These are phyloP conservation scores for Drosophila mayaguana DNA, from an alignment of 2,888 invertebrate species.

Conservation along the genomic window DNA sequence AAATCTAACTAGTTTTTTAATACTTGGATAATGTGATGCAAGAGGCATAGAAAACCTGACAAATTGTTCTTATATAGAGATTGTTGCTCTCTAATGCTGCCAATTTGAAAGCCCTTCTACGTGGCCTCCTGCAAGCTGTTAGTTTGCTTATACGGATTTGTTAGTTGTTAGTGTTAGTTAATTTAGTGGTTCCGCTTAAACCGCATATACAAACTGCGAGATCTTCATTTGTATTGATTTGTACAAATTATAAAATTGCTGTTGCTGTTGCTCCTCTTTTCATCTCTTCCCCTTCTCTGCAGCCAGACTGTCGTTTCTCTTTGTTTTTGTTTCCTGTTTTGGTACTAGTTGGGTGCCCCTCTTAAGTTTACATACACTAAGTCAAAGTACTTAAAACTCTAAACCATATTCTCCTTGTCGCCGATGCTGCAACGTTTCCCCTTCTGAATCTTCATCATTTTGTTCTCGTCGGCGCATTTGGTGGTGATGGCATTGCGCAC, in stretches of 20 bases:
- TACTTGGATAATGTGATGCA: conserved; percentile 10
- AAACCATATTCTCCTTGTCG: conserved; percentile 72
- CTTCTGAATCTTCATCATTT: conserved; percentile 86
- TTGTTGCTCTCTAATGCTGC: neutral
- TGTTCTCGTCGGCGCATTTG: conserved; percentile 89
- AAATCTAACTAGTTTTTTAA: conserved; percentile 24
- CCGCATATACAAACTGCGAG: conserved; percentile 28
- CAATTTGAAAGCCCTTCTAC: neutral
- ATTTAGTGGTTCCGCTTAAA: conserved; percentile 7
- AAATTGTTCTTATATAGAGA: neutral
- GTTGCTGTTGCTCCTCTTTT: neutral
- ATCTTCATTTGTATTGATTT: conserved; percentile 26
- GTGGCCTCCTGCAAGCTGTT: neutral
- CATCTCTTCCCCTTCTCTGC: neutral
- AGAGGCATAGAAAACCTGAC: conserved; percentile 16
- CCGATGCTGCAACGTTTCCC: conserved; percentile 65
- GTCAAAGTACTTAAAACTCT: neutral
- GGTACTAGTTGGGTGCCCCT: neutral
- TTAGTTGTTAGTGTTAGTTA: conserved; percentile 14
- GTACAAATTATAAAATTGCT: conserved; percentile 24
- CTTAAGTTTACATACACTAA: neutral
- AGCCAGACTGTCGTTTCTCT: neutral
- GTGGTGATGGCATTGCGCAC: conserved; percentile 88
- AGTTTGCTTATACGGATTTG: neutral
- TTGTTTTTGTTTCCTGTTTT: conserved; percentile 3